A percentile compares a stretch with the other conserved stretches of the same genome.
These are phyloP conservation scores for Ceratosolen solmsi DNA, from an alignment of 1,140 invertebrate genomes.

Conservation along the genomic window DNA sequence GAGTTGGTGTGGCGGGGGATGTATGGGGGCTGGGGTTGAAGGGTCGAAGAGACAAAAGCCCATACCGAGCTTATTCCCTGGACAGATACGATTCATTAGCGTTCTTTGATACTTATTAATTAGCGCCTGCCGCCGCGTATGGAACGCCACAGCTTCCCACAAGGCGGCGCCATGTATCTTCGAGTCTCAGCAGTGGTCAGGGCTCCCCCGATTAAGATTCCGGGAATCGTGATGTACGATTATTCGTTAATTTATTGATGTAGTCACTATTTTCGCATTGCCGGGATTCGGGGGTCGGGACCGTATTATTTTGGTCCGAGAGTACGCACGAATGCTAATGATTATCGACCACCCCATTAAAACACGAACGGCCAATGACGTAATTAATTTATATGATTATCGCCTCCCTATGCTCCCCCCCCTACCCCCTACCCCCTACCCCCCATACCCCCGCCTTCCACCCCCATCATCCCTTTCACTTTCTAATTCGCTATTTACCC, in stretches of 20 bases:
- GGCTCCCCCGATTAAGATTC: conserved; percentile 27
- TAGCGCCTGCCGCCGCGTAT: conserved; percentile 45
- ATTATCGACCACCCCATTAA: conserved; percentile 24
- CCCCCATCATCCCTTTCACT: no score
- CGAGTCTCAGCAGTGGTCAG: neutral
- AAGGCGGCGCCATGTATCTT: neutral
- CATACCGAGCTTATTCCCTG: conserved; percentile 48
- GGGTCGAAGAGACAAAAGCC: neutral
- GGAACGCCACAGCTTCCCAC: conserved; percentile 6
- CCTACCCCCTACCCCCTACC: no score
- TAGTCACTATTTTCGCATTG: neutral
- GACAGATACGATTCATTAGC: conserved; percentile 70
- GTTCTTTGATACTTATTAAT: conserved; percentile 65
- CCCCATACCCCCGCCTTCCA: no score
- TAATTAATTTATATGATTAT: conserved; percentile 25
- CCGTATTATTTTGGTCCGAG: neutral
- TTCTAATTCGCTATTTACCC: no score
- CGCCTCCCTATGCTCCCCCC: no score
- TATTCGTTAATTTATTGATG: conserved; percentile 26
- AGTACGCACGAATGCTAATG: conserved; percentile 13
- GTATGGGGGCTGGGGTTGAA: no score
- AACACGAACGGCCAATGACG: neutral
- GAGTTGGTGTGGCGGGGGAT: no score
- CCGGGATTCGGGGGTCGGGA: neutral
- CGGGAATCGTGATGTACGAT: conserved; percentile 17